A percentile compares a stretch with the other conserved stretches of the same genome.
These are phyloP conservation scores for Hypomecis atomaria DNA, from an alignment of 2,888 invertebrate genomes.

Conservation along the genomic window DNA sequence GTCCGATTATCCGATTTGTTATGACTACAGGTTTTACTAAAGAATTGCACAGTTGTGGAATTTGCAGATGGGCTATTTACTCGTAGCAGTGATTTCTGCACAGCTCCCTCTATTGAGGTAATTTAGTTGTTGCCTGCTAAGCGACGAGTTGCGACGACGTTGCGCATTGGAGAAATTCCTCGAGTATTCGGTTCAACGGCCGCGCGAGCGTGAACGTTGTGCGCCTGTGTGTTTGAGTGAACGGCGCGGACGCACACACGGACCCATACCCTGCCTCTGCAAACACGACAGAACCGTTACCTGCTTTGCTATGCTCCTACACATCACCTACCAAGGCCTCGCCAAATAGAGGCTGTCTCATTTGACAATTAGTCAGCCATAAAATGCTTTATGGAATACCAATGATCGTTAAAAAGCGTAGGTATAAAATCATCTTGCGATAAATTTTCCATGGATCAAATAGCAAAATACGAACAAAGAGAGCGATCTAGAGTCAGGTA, in stretches of 20 bases:
- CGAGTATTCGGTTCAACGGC: slow-evolving; percentile 83
- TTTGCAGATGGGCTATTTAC: slow-evolving; percentile 12
- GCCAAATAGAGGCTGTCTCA: slow-evolving; percentile 41
- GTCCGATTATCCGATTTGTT: no score
- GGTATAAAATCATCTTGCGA: neutral
- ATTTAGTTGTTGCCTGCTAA: slow-evolving; percentile 74
- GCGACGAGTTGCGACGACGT: slow-evolving; percentile 59
- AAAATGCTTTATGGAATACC: slow-evolving; percentile 27
- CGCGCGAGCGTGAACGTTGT: slow-evolving; percentile 71
- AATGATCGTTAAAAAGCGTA: slow-evolving; percentile 21
- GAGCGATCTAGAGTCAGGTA: slow-evolving; percentile 12
- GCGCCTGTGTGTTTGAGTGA: slow-evolving; percentile 69
- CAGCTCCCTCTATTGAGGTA: slow-evolving; percentile 56
- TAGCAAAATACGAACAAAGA: slow-evolving; percentile 13
- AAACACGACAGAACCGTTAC: slow-evolving; percentile 81
- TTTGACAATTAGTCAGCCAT: slow-evolving; percentile 33
- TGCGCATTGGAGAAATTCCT: slow-evolving; percentile 80
- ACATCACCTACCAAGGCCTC: slow-evolving; percentile 65
- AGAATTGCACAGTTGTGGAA: neutral
- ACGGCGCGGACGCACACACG: slow-evolving; percentile 73
- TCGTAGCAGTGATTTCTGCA: slow-evolving; percentile 10
- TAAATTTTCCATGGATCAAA: slow-evolving; percentile 1
- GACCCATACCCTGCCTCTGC: slow-evolving; percentile 68
- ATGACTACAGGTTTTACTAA: neutral
- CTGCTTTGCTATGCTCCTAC: slow-evolving; percentile 64